Conservation (phyloP, 2,113 vertebrate genomes). For the Seriola aureovittata region DNA sequence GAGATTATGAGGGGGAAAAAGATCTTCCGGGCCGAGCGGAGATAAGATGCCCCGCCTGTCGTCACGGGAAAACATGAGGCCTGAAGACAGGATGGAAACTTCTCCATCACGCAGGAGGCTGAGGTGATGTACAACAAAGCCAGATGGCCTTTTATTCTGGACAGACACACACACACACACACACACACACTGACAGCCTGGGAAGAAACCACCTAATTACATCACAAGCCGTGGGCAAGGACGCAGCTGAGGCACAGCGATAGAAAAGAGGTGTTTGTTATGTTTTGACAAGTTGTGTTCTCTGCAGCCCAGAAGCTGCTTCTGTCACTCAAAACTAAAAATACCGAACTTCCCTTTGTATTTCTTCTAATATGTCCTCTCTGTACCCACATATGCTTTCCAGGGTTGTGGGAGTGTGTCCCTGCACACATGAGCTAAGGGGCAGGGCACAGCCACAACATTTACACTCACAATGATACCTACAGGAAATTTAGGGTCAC, state of each 20-base stretch:
- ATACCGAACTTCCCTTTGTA: background rate
- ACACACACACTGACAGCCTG: slow-evolving; percentile 19
- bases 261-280: slow-evolving; percentile 17
- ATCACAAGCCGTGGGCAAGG: slow-evolving; percentile 7
- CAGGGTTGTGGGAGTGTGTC: too few relatives aligned
- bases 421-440: background rate
- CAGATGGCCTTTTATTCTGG: slow-evolving; percentile 63
- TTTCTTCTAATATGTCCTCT: background rate
- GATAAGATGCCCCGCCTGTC: slow-evolving; percentile 58
- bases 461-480: background rate
- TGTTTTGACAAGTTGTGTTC: background rate
- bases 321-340: too few relatives aligned
- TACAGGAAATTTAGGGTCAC: too few relatives aligned
- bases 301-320: background rate
- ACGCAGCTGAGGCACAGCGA: background rate
- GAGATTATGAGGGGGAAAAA: slow-evolving; percentile 31
- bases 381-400: background rate
- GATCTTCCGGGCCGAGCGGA: slow-evolving; percentile 17
- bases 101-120: slow-evolving; percentile 37
- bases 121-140: slow-evolving; percentile 11
- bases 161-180: background rate
- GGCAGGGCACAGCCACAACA: background rate
- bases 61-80: slow-evolving; percentile 27
- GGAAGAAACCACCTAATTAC: slow-evolving; percentile 26
- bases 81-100: slow-evolving; percentile 42